A percentile compares a stretch with the other conserved stretches of the same genome.
These are phyloP conservation scores for Plebejus argus DNA, from an alignment of 2,888 invertebrate species.

Conservation along the genomic window DNA sequence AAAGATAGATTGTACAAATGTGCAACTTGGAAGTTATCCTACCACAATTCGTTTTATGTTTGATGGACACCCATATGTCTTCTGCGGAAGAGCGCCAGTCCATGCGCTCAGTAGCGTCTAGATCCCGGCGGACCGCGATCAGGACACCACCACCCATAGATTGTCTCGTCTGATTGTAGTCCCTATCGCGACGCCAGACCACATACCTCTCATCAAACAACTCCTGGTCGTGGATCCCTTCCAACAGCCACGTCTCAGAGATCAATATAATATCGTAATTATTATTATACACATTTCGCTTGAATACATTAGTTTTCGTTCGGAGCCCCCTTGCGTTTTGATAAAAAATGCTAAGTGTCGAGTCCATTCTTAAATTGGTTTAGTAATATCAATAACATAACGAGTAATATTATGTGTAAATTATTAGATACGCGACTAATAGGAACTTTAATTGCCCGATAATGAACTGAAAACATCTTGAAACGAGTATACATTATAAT, in stretches of 20 bases:
- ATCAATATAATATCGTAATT: constrained; percentile 20
- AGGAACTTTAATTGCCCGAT: too few species aligned
- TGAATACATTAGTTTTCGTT: background rate
- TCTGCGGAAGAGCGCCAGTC: constrained; percentile 20
- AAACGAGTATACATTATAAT: too few species aligned
- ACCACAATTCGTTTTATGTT: background rate
- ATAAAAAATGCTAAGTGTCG: background rate
- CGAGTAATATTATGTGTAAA: background rate
- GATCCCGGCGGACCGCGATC: constrained; percentile 3
- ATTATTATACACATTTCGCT: background rate
- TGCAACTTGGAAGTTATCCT: background rate
- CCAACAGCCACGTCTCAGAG: constrained; percentile 15
- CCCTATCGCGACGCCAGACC: constrained; percentile 4
- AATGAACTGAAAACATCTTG: too few species aligned
- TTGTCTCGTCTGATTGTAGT: background rate
- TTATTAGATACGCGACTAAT: too few species aligned
- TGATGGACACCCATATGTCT: constrained; percentile 12
- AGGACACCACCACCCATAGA: background rate
- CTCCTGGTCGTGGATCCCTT: constrained; percentile 3
- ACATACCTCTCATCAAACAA: constrained; percentile 23
- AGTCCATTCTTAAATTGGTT: background rate
- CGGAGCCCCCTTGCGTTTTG: constrained; percentile 12
- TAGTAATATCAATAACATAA: background rate
- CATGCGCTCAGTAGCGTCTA: background rate
- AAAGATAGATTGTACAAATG: constrained; percentile 22